These are phyloP conservation scores for Sander lucioperca DNA, from an alignment of 2,113 vertebrate genomes.

Conservation along the genomic window DNA sequence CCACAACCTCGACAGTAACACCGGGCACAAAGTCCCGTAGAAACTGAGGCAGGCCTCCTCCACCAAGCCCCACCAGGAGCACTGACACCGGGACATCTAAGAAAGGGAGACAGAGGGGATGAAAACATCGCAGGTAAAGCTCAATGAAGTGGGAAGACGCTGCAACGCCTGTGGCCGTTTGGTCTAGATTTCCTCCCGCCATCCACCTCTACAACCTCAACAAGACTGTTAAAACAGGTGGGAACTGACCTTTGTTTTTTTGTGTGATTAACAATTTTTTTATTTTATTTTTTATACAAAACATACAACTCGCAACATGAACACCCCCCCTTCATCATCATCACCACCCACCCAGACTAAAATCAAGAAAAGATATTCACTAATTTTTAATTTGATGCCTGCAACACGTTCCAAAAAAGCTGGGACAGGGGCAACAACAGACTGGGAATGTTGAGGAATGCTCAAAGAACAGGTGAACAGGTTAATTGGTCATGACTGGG, in stretches of 20 bases:
- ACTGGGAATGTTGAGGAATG: no score
- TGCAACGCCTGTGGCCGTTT: not conserved
- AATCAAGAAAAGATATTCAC: no score
- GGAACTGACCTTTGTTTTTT: not conserved
- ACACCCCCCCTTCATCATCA: no score
- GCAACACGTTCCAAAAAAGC: no score
- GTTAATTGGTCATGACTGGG: no score
- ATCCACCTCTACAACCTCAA: not conserved
- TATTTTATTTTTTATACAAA: no score
- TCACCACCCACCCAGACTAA: no score
- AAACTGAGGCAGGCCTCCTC: constrained; percentile 95
- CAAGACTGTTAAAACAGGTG: not conserved
- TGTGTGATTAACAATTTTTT: no score
- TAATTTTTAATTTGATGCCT: no score
- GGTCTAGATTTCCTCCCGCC: not conserved
- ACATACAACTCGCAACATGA: no score
- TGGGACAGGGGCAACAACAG: no score
- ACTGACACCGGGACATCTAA: constrained; percentile 84
- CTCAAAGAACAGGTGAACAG: no score
- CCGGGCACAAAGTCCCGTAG: constrained; percentile 90
- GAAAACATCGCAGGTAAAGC: not conserved
- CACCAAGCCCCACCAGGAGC: constrained; percentile 93
- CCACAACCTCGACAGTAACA: constrained; percentile 87
- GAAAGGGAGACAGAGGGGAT: not conserved
- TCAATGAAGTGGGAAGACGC: not conserved